Conservation (phyloP, 30 jellyfish, hydroid and myxozoan genomes). For the Hydra vulgaris region DNA sequence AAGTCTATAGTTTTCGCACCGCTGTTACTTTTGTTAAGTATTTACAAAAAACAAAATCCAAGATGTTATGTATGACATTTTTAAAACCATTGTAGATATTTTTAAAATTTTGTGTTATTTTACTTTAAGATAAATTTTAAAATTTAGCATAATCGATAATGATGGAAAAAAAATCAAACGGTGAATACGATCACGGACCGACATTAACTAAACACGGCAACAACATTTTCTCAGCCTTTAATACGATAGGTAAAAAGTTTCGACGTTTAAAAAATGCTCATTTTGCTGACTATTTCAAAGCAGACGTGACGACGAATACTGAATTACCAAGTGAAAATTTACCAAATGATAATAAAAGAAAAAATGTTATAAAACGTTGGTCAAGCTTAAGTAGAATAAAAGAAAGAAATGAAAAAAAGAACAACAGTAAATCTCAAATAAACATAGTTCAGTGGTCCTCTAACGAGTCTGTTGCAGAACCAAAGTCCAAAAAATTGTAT, state of each 20-base stretch:
- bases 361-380: background rate
- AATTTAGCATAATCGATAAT: background rate
- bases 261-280: background rate
- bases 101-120: background rate
- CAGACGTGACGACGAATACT: background rate
- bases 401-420: background rate
- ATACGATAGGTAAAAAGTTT: background rate
- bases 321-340: background rate
- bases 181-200: background rate
- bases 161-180: background rate
- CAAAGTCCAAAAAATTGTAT: slow-evolving; percentile 13
- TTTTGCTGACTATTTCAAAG: background rate
- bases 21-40: background rate
- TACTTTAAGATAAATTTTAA: too few relatives aligned
- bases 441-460: slow-evolving; percentile 26
- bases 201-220: background rate
- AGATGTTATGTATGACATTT: background rate
- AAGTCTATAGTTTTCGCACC: background rate
- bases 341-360: background rate
- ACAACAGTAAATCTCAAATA: background rate
- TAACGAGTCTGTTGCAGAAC: slow-evolving; percentile 15
- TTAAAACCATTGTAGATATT: background rate
- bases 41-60: background rate
- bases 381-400: background rate
- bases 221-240: background rate